Evolutionary conservation across 2,888 invertebrate species (phyloP).

Genomic region (Vesta saturnalis): DNA sequence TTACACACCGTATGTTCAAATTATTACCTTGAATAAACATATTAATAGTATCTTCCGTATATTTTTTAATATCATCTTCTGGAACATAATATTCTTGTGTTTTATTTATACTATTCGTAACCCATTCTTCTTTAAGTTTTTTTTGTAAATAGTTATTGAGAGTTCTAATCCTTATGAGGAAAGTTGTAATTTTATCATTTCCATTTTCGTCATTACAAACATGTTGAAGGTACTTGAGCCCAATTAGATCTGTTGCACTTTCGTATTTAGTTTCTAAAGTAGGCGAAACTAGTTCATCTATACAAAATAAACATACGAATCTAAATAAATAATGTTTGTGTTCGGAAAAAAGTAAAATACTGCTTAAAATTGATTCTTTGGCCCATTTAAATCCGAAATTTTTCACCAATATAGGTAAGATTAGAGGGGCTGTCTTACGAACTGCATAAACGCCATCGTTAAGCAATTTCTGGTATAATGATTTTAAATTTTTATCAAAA

Average conservation of each 20-base stretch:
- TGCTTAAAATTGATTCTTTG: slow-evolving; percentile 51
- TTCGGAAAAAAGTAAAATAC: slow-evolving; percentile 49
- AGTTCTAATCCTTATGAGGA: slow-evolving; percentile 35
- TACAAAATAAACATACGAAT: slow-evolving; percentile 54
- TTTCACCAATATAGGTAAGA: slow-evolving; percentile 56
- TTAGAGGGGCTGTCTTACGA: slow-evolving; percentile 54
- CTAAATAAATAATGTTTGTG: slow-evolving; percentile 55
- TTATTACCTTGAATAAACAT: slow-evolving; percentile 45
- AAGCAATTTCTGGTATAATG: slow-evolving; percentile 54
- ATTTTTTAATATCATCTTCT: slow-evolving; percentile 49
- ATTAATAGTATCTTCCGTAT: slow-evolving; percentile 55
- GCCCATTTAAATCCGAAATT: slow-evolving; percentile 57
- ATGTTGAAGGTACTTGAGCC: slow-evolving; percentile 17
- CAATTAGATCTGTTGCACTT: slow-evolving; percentile 18
- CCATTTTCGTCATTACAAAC: neutral
- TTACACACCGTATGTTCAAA: slow-evolving; percentile 27
- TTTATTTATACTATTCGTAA: slow-evolving; percentile 32
- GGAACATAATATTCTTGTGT: slow-evolving; percentile 45
- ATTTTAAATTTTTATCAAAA: slow-evolving; percentile 54
- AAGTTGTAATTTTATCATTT: neutral
- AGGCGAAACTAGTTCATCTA: slow-evolving; percentile 56
- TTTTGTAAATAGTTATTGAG: slow-evolving; percentile 45
- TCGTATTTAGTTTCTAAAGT: slow-evolving; percentile 42
- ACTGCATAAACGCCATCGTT: slow-evolving; percentile 56
- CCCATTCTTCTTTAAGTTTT: slow-evolving; percentile 45